Evolutionary conservation across 2,797 vertebrate species (phyloP).

Genomic region (Lacerta bilineata): DNA sequence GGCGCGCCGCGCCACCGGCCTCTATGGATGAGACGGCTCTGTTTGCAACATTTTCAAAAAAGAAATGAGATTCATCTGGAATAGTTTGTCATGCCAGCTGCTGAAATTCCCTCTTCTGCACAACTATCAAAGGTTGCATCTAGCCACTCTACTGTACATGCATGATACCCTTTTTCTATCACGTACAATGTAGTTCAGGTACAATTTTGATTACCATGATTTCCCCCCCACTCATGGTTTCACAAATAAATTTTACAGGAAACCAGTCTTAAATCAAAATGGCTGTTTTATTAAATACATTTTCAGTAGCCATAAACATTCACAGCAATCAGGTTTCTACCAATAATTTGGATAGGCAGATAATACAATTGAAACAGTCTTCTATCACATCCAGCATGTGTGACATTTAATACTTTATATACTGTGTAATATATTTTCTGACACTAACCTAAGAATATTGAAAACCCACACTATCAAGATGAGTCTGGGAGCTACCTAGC

Average conservation of each 20-base stretch:
- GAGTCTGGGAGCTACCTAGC: background rate
- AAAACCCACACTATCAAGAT: background rate
- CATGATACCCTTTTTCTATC: background rate
- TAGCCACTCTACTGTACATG: background rate
- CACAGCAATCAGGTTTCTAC: background rate
- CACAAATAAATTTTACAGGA: background rate
- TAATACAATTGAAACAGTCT: constrained; percentile 11
- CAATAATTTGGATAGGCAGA: background rate
- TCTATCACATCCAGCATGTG: background rate
- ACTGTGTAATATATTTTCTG: background rate
- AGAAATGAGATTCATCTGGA: too few relatives aligned
- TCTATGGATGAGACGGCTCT: too few relatives aligned
- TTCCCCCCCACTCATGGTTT: background rate
- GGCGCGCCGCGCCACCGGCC: too few relatives aligned
- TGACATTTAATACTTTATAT: background rate
- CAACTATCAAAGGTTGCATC: too few relatives aligned
- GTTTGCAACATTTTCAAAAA: too few relatives aligned
- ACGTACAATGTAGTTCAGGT: background rate
- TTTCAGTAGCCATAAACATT: constrained; percentile 12
- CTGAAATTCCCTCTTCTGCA: too few relatives aligned
- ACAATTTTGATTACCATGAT: background rate
- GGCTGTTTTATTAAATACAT: background rate
- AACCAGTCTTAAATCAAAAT: background rate
- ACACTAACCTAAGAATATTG: background rate
- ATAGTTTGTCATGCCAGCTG: too few relatives aligned